Conservation (phyloP, 2,797 vertebrate species). For the Coregonus suidteri region DNA sequence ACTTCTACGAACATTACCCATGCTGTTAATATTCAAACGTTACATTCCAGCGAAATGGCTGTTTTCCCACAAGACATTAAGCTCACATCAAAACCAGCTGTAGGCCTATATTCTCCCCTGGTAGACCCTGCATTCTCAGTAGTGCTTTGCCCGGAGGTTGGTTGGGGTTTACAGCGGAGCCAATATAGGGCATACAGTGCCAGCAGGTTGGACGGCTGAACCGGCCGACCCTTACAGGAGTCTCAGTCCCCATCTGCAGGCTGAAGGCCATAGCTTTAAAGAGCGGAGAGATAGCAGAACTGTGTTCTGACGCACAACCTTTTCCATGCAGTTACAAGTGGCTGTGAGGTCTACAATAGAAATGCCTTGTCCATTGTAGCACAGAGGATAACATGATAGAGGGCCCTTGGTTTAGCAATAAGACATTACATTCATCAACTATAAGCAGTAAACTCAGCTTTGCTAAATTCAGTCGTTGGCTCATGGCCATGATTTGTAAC, state of each 20-base stretch:
- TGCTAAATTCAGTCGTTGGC: too few relatives aligned
- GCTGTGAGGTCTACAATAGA: background rate
- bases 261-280: background rate
- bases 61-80: slow-evolving; percentile 37
- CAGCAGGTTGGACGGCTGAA: background rate
- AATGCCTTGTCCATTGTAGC: background rate
- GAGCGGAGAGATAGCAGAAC: too few relatives aligned
- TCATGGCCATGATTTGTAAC: too few relatives aligned
- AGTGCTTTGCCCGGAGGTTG: background rate
- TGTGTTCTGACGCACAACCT: background rate
- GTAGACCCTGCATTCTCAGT: background rate
- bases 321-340: background rate
- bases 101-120: background rate
- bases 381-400: background rate
- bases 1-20: slow-evolving; percentile 10
- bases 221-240: background rate
- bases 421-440: background rate
- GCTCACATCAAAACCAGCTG: slow-evolving; percentile 13
- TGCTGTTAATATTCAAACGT: slow-evolving; percentile 28
- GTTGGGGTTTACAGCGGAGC: background rate
- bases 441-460: too few relatives aligned
- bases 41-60: slow-evolving; percentile 22
- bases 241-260: background rate
- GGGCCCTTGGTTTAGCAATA: background rate
- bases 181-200: background rate